Evolutionary conservation across 2,797 vertebrate genomes (phyloP).

Genomic region (Paratrypauchen microcephalus): DNA sequence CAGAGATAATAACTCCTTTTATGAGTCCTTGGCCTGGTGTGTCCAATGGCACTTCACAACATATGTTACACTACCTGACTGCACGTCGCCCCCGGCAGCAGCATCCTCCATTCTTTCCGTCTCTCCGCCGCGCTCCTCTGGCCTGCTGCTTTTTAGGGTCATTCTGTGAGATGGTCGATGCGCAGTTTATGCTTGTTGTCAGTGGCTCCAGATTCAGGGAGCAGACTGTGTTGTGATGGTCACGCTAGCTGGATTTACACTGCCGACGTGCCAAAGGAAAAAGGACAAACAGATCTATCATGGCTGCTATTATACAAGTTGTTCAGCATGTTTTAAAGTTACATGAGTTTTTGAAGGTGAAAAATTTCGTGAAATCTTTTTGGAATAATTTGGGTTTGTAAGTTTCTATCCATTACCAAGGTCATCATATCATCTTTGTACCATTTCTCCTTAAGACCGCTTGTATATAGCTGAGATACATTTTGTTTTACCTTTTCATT

Average conservation of each 20-base stretch:
- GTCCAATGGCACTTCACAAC: conserved; percentile 52
- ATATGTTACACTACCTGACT: conserved; percentile 38
- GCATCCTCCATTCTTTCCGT: conserved; percentile 1
- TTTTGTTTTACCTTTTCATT: too few species aligned
- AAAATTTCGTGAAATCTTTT: not conserved
- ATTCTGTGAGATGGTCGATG: conserved; percentile 23
- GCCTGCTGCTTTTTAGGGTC: conserved; percentile 46
- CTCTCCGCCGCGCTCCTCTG: conserved; percentile 24
- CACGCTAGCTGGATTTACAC: conserved; percentile 10
- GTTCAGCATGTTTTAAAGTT: not conserved
- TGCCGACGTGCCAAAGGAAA: not conserved
- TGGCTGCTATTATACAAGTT: not conserved
- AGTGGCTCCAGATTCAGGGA: conserved; percentile 13
- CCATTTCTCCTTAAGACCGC: too few species aligned
- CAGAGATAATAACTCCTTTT: conserved; percentile 71
- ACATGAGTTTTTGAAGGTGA: not conserved
- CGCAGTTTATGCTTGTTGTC: conserved; percentile 42
- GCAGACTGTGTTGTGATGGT: conserved; percentile 39
- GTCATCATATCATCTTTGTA: too few species aligned
- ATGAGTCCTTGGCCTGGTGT: conserved; percentile 60
- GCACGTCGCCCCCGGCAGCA: conserved; percentile 25
- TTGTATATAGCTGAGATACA: too few species aligned
- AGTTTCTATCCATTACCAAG: too few species aligned
- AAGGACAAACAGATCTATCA: not conserved
- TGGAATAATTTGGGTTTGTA: not conserved